These are phyloP conservation scores for Hydriomena furcata DNA, from an alignment of 2,888 invertebrate genomes.

Conservation along the genomic window DNA sequence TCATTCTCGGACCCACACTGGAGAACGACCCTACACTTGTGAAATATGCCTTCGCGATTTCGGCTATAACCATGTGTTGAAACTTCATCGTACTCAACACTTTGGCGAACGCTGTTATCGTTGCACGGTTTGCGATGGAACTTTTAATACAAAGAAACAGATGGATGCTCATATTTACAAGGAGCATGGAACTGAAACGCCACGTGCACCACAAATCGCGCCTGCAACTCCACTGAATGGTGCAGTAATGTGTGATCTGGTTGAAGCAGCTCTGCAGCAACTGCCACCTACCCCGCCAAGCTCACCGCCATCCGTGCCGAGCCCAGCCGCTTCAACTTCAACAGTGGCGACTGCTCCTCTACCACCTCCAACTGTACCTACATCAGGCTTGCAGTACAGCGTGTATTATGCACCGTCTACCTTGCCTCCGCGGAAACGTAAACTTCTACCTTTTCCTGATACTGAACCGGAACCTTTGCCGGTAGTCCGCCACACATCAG, in stretches of 20 bases:
- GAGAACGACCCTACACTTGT: constrained; percentile 95
- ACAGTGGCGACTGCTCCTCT: constrained; percentile 34
- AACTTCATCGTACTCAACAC: constrained; percentile 94
- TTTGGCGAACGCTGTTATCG: constrained; percentile 96
- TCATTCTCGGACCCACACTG: constrained; percentile 95
- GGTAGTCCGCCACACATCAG: constrained; percentile 84
- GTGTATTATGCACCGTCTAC: constrained; percentile 69
- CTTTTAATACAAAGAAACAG: constrained; percentile 94
- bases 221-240: constrained; percentile 58
- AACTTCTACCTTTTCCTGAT: constrained; percentile 89
- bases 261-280: constrained; percentile 74
- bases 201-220: constrained; percentile 61
- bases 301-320: constrained; percentile 77
- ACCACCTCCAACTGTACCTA: constrained; percentile 67
- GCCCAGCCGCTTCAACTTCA: constrained; percentile 63
- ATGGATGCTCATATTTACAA: constrained; percentile 93
- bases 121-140: constrained; percentile 95
- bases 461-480: constrained; percentile 73
- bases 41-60: constrained; percentile 96
- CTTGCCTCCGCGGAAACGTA: constrained; percentile 91
- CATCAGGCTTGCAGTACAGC: constrained; percentile 55
- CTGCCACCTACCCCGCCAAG: constrained; percentile 84
- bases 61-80: constrained; percentile 95
- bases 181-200: constrained; percentile 80
- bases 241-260: constrained; percentile 73